These are phyloP conservation scores for Paracentrotus lividus DNA, from an alignment of 53 echinoderm and acorn worm genomes.

Conservation along the genomic window DNA sequence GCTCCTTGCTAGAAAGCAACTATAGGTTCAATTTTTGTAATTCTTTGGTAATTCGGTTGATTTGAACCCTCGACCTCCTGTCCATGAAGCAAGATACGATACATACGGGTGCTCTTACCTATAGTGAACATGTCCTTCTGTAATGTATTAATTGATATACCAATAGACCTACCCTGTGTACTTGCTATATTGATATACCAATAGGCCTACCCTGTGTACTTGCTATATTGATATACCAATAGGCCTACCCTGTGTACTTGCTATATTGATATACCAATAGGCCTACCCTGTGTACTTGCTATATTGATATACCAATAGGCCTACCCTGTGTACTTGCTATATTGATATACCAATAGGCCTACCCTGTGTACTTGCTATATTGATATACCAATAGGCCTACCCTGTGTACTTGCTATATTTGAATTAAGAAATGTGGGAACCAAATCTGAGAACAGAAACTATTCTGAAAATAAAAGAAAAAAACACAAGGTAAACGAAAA, in stretches of 20 bases:
- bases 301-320: not conserved
- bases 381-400: not conserved
- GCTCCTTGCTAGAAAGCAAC: too few species aligned
- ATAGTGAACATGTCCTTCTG: too few species aligned
- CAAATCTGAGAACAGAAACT: slow-evolving; percentile 42
- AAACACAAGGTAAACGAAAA: too few species aligned
- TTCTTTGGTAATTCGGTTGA: too few species aligned
- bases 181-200: not conserved
- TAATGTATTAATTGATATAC: not conserved
- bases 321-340: not conserved
- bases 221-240: not conserved
- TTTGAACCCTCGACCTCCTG: too few species aligned
- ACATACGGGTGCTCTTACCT: too few species aligned
- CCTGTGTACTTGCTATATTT: not conserved
- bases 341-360: too few species aligned
- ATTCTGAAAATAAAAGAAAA: too few species aligned
- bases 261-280: too few species aligned
- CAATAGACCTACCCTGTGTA: not conserved
- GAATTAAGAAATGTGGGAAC: not conserved
- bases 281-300: not conserved
- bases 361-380: not conserved
- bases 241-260: not conserved
- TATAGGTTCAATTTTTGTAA: too few species aligned
- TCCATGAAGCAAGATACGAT: too few species aligned
- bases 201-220: not conserved